These are phyloP conservation scores for Pitta sordida DNA, from an alignment of 2,113 vertebrate genomes.

Conservation along the genomic window DNA sequence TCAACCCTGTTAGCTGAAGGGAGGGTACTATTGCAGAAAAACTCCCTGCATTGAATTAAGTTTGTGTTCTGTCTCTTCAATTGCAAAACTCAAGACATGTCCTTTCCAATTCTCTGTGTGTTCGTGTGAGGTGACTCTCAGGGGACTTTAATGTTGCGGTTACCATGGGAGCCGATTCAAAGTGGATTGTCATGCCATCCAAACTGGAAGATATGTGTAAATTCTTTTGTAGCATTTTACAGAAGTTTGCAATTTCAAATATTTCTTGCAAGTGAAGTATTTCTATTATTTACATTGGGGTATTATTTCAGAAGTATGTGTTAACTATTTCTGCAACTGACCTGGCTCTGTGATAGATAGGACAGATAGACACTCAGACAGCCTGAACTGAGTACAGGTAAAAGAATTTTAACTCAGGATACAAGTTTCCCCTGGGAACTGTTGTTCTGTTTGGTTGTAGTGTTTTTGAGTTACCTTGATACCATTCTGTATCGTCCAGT, in stretches of 20 bases:
- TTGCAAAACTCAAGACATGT: neutral
- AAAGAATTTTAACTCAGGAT: neutral
- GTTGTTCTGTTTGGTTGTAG: neutral
- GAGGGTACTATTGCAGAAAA: neutral
- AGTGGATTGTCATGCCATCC: neutral
- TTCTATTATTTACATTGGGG: neutral
- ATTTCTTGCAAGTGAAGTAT: neutral
- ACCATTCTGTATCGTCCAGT: neutral
- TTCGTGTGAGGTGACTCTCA: neutral
- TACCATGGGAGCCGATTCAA: constrained; percentile 20
- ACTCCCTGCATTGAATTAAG: neutral
- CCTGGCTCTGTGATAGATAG: neutral
- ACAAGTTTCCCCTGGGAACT: neutral
- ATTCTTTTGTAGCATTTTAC: neutral
- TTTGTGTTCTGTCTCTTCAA: neutral
- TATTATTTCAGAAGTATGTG: neutral
- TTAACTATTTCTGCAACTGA: neutral
- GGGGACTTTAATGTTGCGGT: neutral
- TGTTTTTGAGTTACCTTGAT: neutral
- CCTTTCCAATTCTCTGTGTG: neutral
- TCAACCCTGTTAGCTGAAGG: neutral
- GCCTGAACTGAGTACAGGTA: neutral
- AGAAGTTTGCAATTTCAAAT: neutral
- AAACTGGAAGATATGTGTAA: neutral
- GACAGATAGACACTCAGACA: neutral